Evolutionary conservation across 2,888 invertebrate species (phyloP), one percentile per base, ranked within the genome.

Genomic region (Zootermopsis nevadensis): DNA sequence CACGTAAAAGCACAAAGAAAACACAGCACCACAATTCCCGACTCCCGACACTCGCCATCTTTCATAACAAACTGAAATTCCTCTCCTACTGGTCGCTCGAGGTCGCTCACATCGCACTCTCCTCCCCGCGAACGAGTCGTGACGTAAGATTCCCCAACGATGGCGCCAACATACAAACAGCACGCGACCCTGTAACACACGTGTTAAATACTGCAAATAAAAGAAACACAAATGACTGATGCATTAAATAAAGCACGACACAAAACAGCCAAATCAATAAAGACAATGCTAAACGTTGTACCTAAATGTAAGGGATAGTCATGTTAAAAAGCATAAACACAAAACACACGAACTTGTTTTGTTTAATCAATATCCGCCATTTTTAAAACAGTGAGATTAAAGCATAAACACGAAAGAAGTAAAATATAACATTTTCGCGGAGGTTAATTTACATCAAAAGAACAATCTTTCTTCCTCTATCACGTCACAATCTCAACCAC

Each of bases 1-100:
- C 84, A 84, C 84, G 84, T 81, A 85, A 85, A 82, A 86, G 80
- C 77, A 85, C 84, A 86, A 85, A 85, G 55, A 85, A 84, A 69
- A 85, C 85, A 85, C 85, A 85, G 76, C 85, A 86, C 84, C 83
- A 84, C 82, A 85, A 81, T 77, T 79, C 69, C 85, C 84, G 84
- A 84, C 79, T 81, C 42, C 82, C 80, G 31, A 77, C 84, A 77
- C 84, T 83, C 85, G 85, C 85, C 85, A 86, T 85, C 83, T 84
- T 86, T 79, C 84, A 76, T 27, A 84, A 84, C 82, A 84, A 84
- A 81, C 83, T 31, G 88, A 87, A 33, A 31, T 77, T 67, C 67
- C 48, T 66, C 66, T 33, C 60, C 27, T 15, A 27, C 60, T n/a
- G 24, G 60, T 74, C 74, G 74, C 35, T 15, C 38, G 74, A 74